A percentile compares a stretch with the other conserved stretches of the same genome.
These are phyloP conservation scores for Scaptodrosophila latifasciaeformis DNA, from an alignment of 2,888 invertebrate genomes.

Conservation along the genomic window DNA sequence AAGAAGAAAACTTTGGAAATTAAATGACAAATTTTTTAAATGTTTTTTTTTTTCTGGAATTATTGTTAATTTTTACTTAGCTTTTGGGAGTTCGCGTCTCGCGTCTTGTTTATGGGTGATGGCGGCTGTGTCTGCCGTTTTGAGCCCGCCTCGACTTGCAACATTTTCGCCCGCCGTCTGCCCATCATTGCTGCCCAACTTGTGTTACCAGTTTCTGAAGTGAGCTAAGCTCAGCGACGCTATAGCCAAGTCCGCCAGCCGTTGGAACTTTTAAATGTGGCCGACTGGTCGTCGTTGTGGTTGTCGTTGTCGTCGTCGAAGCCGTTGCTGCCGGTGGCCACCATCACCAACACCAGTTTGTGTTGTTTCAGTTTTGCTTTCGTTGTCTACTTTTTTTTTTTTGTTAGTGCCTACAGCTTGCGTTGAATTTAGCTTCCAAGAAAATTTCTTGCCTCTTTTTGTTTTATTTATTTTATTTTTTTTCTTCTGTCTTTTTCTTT, in stretches of 20 bases:
- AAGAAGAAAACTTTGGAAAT: too few relatives aligned
- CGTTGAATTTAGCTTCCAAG: conserved; percentile 51
- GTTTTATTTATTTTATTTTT: too few relatives aligned
- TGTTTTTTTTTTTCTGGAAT: too few relatives aligned
- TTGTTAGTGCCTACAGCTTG: conserved; percentile 21
- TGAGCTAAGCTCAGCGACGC: too few relatives aligned
- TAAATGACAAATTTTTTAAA: too few relatives aligned
- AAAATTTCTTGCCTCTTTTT: conserved; percentile 40
- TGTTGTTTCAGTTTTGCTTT: conserved; percentile 18
- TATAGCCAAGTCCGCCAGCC: conserved; percentile 15
- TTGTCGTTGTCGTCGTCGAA: background rate
- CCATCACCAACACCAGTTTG: conserved; percentile 2
- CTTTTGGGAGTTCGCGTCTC: too few relatives aligned
- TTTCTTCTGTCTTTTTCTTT: conserved; percentile 18
- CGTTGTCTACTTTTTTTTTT: background rate
- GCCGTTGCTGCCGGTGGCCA: background rate
- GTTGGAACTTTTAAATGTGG: conserved; percentile 42
- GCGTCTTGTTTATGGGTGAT: too few relatives aligned
- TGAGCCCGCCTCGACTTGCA: conserved; percentile 43
- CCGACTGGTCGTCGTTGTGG: conserved; percentile 4
- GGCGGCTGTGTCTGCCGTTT: too few relatives aligned
- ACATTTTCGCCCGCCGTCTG: conserved; percentile 36
- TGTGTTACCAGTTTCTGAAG: conserved; percentile 4
- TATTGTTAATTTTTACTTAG: too few relatives aligned
- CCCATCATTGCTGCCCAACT: background rate